Base-by-base conservation (phyloP, 2,113 vertebrate genomes). In the Nesogale talazaci region DNA sequence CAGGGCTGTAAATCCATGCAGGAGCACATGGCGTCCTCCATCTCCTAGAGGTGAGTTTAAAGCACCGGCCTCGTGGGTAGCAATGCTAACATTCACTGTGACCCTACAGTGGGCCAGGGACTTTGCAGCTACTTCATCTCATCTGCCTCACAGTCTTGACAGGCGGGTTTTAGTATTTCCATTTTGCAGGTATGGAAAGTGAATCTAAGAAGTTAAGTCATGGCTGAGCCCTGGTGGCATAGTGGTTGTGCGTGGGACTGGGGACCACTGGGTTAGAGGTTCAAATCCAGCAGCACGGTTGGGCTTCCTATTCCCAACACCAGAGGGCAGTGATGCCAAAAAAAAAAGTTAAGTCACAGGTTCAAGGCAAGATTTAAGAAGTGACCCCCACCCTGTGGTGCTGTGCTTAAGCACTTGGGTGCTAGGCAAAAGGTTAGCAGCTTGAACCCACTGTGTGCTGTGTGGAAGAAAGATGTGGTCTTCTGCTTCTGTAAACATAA, bases 181-280 rank as follows among this genome's bases (percentile, higher is more conserved):
- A 42, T 70, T 78, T 88, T 89, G n/a, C 31, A 63, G 65, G 29
- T 76, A 6, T 78, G 61, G 74, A 91, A 94, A 92, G 29, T 36
- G 78, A 93, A 42, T 91, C 82, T 85, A 31, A 80, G 75, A 89
- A 9, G 31, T 52, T 31, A 36, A 84, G 61, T 74, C 56, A 57
- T n/a, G n/a, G n/a, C n/a, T n/a, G n/a, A n/a, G n/a, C n/a, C n/a
- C n/a, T n/a, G n/a, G n/a, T n/a, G n/a, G n/a, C n/a, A n/a, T n/a
- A n/a, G n/a, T n/a, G n/a, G n/a, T n/a, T n/a, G n/a, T n/a, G n/a
- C n/a, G n/a, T n/a, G n/a, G n/a, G n/a, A n/a, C n/a, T n/a, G n/a
- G n/a, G n/a, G n/a, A n/a, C n/a, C n/a, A n/a, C n/a, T n/a, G n/a
- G n/a, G n/a, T n/a, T n/a, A n/a, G n/a, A n/a, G n/a, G n/a, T n/a